phyloP scores from a whole-genome alignment of 1,140 invertebrate species.

The Bombus soroeensis region DNA sequence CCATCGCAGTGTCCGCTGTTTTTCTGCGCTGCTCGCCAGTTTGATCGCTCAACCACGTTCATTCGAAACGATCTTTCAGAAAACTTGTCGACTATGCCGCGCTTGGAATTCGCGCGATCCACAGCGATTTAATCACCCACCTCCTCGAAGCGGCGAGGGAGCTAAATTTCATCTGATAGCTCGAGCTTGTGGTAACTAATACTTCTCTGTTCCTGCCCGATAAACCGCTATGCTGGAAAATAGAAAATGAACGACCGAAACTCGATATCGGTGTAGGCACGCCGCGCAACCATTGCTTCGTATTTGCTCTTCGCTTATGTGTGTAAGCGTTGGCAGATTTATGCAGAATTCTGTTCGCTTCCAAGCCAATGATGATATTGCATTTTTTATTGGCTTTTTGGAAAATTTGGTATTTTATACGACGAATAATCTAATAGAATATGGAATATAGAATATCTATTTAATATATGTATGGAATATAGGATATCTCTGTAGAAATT shows the following conservation, averaged over 20 bases:
- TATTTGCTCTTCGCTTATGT: slow-evolving; percentile 10
- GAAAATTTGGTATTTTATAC: neutral
- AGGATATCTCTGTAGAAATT: neutral
- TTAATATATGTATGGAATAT: neutral
- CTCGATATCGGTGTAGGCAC: slow-evolving; percentile 17
- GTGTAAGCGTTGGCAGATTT: neutral
- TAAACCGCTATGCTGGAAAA: slow-evolving; percentile 21
- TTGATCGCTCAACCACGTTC: neutral
- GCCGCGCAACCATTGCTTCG: neutral
- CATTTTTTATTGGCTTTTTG: neutral
- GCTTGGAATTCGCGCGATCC: neutral
- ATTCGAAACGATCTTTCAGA: neutral
- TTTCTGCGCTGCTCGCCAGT: neutral
- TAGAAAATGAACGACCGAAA: neutral
- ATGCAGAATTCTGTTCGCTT: slow-evolving; percentile 2
- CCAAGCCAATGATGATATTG: slow-evolving; percentile 1
- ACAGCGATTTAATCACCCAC: slow-evolving; percentile 10
- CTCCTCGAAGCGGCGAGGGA: neutral
- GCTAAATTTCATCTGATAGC: slow-evolving; percentile 14
- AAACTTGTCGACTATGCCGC: neutral
- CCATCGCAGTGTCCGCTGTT: neutral
- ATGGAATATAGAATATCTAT: neutral
- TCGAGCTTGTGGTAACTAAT: slow-evolving; percentile 8
- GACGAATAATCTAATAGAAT: neutral
- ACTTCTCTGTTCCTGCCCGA: neutral